Evolutionary conservation across 2,797 vertebrate genomes (phyloP), one percentile per base, ranked within the genome.

Genomic region (Sebastes flavidus): DNA sequence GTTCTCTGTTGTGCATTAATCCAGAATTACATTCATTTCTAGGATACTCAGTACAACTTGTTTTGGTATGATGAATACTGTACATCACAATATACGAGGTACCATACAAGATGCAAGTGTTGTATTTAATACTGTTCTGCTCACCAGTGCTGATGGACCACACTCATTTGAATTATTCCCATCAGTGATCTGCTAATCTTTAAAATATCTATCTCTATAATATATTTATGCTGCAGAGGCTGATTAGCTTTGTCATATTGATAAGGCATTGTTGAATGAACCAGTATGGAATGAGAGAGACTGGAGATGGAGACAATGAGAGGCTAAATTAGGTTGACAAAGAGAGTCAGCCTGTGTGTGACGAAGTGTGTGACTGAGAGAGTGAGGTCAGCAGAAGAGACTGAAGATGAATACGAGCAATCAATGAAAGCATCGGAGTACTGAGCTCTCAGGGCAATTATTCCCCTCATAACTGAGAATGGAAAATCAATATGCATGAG

Each of bases 401-500:
- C 18, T 7, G 16, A 34, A 59, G 59, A 60, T 75, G 75, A 84
- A 71, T 79, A 80, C 68, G 34, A 70, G 72, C 62, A 80, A 83
- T 88, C 75, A 87, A 77, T 86, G 79, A 80, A 74, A 81, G 55
- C 58, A 46, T 72, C 59, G 32, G 54, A 75, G 67, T 66, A 42
- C 69, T 59, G 52, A 34, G 59, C 60, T 67, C 65, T 69, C 24
- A 60, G 25, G 34, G 74, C 56, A 58, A 82, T 84, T 84, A 82
- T 81, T 55, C 61, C 29, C 14, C 49, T 87, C 49, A 71, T 75
- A 78, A 56, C 65, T 78, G 63, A 52, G 56, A 85, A 85, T 63
- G 42, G 38, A 70, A 78, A 82, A 87, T 85, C 74, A 65, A 87
- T 78, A 81, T 73, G 60, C 63, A 77, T 79, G 78, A 66, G 58